A percentile compares a stretch with the other conserved stretches of the same genome.
These are phyloP conservation scores for Chrysotoxum bicinctum DNA, from an alignment of 2,888 invertebrate species.

Conservation along the genomic window DNA sequence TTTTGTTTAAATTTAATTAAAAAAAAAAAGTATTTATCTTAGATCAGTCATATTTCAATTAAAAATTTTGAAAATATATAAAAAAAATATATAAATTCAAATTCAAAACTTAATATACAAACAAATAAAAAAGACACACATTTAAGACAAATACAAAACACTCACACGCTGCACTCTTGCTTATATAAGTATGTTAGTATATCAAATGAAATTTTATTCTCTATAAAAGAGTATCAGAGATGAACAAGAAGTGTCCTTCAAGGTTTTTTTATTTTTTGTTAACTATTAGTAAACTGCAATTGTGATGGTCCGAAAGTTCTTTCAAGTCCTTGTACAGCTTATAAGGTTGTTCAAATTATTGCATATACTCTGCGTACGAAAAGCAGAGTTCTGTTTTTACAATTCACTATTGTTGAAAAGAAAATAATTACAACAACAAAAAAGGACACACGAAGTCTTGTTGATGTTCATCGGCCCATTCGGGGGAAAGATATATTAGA, in stretches of 20 bases:
- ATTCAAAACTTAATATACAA: slow-evolving; percentile 30
- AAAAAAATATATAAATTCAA: slow-evolving; percentile 21
- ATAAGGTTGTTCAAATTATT: slow-evolving; percentile 29
- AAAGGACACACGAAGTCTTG: slow-evolving; percentile 73
- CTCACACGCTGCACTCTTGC: slow-evolving; percentile 71
- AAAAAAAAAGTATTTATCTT: background rate
- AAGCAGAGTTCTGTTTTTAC: background rate
- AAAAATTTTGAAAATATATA: slow-evolving; percentile 14
- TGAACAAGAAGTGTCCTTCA: slow-evolving; percentile 49
- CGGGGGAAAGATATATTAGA: background rate
- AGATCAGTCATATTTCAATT: slow-evolving; percentile 11
- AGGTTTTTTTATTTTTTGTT: slow-evolving; percentile 23
- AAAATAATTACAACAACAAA: slow-evolving; percentile 73
- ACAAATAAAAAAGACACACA: slow-evolving; percentile 55
- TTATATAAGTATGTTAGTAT: slow-evolving; percentile 59
- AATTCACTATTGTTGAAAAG: slow-evolving; percentile 58
- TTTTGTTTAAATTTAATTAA: background rate
- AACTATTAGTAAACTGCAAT: slow-evolving; percentile 50
- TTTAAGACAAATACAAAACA: slow-evolving; percentile 71
- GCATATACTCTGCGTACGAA: slow-evolving; percentile 21
- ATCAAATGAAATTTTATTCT: slow-evolving; percentile 61
- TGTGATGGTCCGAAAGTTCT: slow-evolving; percentile 64
- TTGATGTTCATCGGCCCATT: slow-evolving; percentile 57
- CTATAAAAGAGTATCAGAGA: slow-evolving; percentile 22
- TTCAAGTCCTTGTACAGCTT: slow-evolving; percentile 74